Conservation (phyloP, 2,113 vertebrate species). For the Ursus arctos region DNA sequence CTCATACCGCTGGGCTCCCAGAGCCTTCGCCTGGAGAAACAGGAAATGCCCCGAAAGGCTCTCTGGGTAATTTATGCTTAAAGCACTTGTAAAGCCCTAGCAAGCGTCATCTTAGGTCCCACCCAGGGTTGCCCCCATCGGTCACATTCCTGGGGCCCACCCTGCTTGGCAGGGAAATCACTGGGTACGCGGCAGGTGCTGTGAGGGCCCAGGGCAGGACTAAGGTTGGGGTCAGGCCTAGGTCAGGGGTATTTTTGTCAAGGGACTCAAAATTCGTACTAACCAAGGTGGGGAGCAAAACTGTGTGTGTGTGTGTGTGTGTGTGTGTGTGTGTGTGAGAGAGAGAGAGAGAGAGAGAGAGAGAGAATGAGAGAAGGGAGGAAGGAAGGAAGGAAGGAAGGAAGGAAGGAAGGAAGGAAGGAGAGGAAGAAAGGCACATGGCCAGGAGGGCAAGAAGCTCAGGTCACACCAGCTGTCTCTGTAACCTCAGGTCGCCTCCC, state of each 20-base stretch:
- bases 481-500: constrained; percentile 65
- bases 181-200: not conserved
- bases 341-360: not conserved
- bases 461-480: not conserved
- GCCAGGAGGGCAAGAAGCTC: not conserved
- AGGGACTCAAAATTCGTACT: not conserved
- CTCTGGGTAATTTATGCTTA: not conserved
- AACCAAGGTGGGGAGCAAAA: not conserved
- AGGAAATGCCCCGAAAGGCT: not conserved
- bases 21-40: not conserved
- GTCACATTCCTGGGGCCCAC: not conserved
- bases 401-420: no score
- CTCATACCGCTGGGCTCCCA: not conserved
- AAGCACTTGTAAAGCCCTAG: not conserved
- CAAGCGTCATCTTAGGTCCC: not conserved
- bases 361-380: no score
- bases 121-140: not conserved
- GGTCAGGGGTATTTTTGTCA: not conserved
- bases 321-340: not conserved
- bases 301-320: not conserved
- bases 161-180: not conserved
- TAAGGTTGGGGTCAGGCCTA: not conserved
- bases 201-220: not conserved
- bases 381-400: no score
- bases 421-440: not conserved